A percentile compares a stretch with the other conserved stretches of the same genome.
Conservation (phyloP, 2,797 vertebrate species). For the Danio aesculapii region DNA sequence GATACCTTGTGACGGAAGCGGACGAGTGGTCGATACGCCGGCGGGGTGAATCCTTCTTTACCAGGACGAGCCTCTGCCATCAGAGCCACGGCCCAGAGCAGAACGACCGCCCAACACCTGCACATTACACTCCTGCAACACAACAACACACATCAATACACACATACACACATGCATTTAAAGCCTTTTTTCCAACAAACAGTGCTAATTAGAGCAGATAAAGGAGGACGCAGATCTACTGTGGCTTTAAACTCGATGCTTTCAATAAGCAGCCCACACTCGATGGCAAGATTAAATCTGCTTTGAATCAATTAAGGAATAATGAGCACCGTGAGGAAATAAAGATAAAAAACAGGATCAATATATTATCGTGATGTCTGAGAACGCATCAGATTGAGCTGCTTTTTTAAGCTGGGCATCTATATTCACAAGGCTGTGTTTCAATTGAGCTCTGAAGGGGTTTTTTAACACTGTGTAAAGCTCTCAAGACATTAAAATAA, state of each 20-base stretch:
- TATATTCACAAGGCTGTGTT: not conserved
- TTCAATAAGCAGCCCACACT: constrained; percentile 73
- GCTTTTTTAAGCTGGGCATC: not conserved
- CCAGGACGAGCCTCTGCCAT: constrained; percentile 80
- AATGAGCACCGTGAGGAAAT: constrained; percentile 72
- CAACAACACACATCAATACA: constrained; percentile 65
- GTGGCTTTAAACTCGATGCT: constrained; percentile 72
- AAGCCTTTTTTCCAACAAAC: constrained; percentile 58
- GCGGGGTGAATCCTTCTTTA: constrained; percentile 80
- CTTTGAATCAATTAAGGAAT: constrained; percentile 76
- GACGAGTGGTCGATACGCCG: constrained; percentile 83
- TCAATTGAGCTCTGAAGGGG: too few relatives aligned
- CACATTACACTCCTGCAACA: constrained; percentile 84
- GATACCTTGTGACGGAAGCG: constrained; percentile 95
- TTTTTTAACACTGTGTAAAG: too few relatives aligned
- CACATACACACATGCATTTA: constrained; percentile 57
- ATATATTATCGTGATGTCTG: constrained; percentile 70
- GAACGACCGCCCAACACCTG: constrained; percentile 77
- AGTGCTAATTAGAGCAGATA: constrained; percentile 78
- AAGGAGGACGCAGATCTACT: constrained; percentile 67
- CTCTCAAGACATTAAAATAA: too few relatives aligned
- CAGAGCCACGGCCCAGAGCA: constrained; percentile 81
- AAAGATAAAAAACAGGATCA: constrained; percentile 73
- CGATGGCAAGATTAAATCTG: constrained; percentile 75
- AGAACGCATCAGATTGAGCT: constrained; percentile 70